Evolutionary conservation across 2,888 invertebrate genomes (phyloP), one percentile per base, ranked within the genome.

Genomic region (Tenthredo mesomela): DNA sequence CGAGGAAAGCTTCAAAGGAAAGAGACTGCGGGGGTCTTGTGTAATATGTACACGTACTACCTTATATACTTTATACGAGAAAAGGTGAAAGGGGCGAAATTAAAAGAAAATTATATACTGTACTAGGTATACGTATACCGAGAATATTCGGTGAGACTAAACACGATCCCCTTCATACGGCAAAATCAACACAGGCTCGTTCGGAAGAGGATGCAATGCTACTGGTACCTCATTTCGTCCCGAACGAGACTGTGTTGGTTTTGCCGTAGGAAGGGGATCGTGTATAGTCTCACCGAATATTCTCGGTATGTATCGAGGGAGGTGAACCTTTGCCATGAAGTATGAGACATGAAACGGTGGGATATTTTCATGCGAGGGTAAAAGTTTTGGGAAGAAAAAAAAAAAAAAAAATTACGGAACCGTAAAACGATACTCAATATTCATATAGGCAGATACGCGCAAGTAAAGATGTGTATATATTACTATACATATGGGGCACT

Each of bases 381-480:
- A 21, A 73, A 73, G 21, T 77, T 50, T 77, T n/a, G n/a, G n/a
- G n/a, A n/a, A n/a, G n/a, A n/a, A n/a, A n/a, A n/a, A n/a, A n/a
- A n/a, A n/a, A n/a, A n/a, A n/a, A n/a, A n/a, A n/a, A 25, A 47
- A 75, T 47, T 1, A 25, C 47, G 25, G 15, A 47, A 25, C 21
- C 43, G 15, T 47, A 75, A 40, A 75, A 47, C 25, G 40, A 25
- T 75, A 37, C 15, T 40, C 43, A 43, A 75, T 75, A 75, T 75
- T 47, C 47, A 70, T 70, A n/a, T n/a, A n/a, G n/a, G n/a, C n/a
- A 9, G n/a, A n/a, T n/a, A 18, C 37, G 40, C 37, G 1, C 37
- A n/a, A 33, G 70, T 70, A 10, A n/a, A 7, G 33, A 7, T 58
- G 21, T 43, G 21, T 43, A 43, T 29, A 2, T 4, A 15, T 47